Percentiles rank a stretch among this genome's conserved stretches.
These are phyloP conservation scores for Petrocephalus schoutedeni DNA, from an alignment of 2,797 vertebrate species.

Conservation along the genomic window DNA sequence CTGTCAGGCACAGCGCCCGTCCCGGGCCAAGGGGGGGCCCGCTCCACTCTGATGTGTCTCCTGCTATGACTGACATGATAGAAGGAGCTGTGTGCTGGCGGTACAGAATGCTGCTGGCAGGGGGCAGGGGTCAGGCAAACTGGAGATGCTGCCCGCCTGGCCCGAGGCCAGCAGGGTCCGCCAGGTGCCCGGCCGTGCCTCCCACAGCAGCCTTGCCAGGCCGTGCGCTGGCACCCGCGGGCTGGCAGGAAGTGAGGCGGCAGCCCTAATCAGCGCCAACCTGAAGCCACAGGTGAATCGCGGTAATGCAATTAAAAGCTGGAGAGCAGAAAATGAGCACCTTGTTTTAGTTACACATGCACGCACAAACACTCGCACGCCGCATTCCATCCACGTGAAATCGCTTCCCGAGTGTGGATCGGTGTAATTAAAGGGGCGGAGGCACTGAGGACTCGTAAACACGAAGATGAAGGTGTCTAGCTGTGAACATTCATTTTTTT, in stretches of 20 bases:
- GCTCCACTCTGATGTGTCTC: background rate
- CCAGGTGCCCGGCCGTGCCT: background rate
- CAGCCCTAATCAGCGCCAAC: background rate
- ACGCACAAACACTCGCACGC: background rate
- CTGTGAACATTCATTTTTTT: background rate
- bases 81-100: background rate
- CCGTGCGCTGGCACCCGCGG: background rate
- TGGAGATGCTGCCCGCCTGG: background rate
- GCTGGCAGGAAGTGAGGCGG: background rate
- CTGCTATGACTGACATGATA: background rate
- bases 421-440: background rate
- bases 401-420: background rate
- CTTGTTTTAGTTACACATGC: constrained; percentile 1
- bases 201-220: background rate
- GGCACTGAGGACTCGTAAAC: background rate
- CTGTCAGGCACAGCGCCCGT: background rate
- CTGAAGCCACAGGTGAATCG: constrained; percentile 7
- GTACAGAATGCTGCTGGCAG: background rate
- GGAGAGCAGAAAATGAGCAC: constrained; percentile 29
- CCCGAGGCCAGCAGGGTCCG: background rate
- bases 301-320: background rate
- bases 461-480: background rate
- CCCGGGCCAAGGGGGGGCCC: background rate
- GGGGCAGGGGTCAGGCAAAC: background rate
- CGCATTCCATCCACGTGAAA: background rate